Evolutionary conservation across 35 echinoderm and acorn worm species (phyloP).

Genomic region (Lytechinus variegatus): DNA sequence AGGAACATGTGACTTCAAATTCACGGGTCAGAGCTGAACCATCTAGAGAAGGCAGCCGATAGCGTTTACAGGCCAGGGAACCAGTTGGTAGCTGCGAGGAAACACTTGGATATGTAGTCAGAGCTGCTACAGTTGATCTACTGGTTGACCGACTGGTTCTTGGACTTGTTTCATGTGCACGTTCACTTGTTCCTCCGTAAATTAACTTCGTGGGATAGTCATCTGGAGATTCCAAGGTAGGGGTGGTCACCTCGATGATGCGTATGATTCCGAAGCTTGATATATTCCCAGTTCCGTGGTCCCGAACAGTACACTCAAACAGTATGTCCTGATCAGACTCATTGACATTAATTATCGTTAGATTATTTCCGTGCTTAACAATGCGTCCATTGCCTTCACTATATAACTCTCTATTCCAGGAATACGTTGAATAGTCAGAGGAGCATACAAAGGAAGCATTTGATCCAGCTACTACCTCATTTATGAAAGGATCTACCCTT

Average conservation of each 20-base stretch:
- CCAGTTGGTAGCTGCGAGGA: background rate
- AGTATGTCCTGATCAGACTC: background rate
- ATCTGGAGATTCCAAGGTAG: no score
- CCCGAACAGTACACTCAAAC: background rate
- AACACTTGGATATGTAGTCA: background rate
- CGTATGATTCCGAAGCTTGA: background rate
- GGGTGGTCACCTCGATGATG: background rate
- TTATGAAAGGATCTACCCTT: background rate
- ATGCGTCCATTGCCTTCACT: background rate
- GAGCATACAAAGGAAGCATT: background rate
- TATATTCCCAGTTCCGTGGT: background rate
- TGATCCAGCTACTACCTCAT: background rate
- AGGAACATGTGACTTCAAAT: background rate
- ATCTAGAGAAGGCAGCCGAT: background rate
- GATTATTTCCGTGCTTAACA: background rate
- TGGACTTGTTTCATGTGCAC: background rate
- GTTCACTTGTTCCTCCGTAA: background rate
- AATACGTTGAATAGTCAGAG: background rate
- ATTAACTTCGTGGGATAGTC: background rate
- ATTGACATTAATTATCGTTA: background rate
- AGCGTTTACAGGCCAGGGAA: background rate
- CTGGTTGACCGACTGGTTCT: background rate
- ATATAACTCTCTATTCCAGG: background rate
- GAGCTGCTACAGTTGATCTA: background rate
- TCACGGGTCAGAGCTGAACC: background rate